A percentile compares a stretch with the other conserved stretches of the same genome.
phyloP scores from a whole-genome alignment of 2,797 vertebrate genomes.

The Sarcophilus harrisii region DNA sequence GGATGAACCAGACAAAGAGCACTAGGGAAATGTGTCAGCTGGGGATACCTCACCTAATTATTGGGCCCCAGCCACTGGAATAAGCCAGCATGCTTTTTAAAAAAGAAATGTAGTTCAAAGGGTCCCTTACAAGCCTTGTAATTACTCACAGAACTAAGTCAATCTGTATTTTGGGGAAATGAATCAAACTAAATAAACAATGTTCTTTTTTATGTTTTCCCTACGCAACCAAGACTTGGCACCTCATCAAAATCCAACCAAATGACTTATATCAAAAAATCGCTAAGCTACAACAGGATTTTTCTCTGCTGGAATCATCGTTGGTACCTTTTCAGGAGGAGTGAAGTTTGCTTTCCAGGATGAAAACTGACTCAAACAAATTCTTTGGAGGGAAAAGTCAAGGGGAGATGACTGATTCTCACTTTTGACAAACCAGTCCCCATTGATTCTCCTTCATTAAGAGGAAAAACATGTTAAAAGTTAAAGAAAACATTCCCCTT shows the following conservation, averaged over 20 bases:
- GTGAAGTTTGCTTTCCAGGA: neutral
- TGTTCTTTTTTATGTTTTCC: constrained; percentile 19
- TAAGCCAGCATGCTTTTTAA: neutral
- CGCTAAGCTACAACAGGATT: neutral
- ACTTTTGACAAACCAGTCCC: neutral
- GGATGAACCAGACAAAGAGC: neutral
- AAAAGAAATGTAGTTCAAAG: neutral
- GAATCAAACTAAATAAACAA: constrained; percentile 38
- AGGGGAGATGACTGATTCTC: neutral
- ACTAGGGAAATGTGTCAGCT: neutral
- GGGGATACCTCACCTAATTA: neutral
- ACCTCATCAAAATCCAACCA: neutral
- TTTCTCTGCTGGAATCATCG: neutral
- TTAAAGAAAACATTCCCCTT: neutral
- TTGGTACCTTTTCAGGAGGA: rapidly evolving
- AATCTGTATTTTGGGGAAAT: constrained; percentile 47
- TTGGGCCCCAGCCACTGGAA: neutral
- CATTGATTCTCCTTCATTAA: neutral
- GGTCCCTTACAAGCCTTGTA: constrained; percentile 10
- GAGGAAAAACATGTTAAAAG: neutral
- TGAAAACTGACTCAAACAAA: neutral
- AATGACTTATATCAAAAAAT: neutral
- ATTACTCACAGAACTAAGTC: constrained; percentile 18
- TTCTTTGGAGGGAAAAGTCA: neutral
- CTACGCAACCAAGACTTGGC: neutral